Percentiles rank a stretch among this genome's conserved stretches.
Conservation (phyloP, 1,140 invertebrate species). For the Lepidurus arcticus region DNA sequence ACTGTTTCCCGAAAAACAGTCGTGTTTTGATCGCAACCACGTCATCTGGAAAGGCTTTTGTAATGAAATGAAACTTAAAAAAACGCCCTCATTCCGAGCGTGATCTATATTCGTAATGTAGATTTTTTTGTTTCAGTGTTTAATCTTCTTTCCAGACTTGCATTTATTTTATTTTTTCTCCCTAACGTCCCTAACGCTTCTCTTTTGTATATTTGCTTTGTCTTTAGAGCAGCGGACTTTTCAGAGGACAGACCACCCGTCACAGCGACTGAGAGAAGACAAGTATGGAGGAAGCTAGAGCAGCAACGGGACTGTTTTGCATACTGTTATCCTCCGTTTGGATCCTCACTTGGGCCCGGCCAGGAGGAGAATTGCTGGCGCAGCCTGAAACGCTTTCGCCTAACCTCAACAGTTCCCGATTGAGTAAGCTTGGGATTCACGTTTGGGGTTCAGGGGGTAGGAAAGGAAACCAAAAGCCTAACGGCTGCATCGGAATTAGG, state of each 20-base stretch:
- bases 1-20: background rate
- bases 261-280: background rate
- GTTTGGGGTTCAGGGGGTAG: no score
- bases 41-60: slow-evolving; percentile 3
- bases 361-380: background rate
- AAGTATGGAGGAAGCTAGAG: slow-evolving; percentile 2
- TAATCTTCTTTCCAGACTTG: background rate
- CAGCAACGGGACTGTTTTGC: background rate
- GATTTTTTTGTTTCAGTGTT: background rate
- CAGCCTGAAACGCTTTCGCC: background rate
- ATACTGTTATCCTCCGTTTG: background rate
- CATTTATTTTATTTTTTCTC: background rate
- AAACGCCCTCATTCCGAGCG: background rate
- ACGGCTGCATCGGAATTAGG: no score
- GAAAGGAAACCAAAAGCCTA: no score
- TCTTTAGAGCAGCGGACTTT: background rate
- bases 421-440: background rate
- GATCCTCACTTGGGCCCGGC: slow-evolving; percentile 3
- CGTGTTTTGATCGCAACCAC: background rate
- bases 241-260: background rate
- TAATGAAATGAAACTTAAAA: background rate
- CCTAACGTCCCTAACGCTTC: background rate
- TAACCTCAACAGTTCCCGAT: background rate
- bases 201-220: slow-evolving; percentile 11
- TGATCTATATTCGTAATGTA: background rate